phyloP scores from a whole-genome alignment of 2,888 invertebrate genomes.

The Eilema griseolum region DNA sequence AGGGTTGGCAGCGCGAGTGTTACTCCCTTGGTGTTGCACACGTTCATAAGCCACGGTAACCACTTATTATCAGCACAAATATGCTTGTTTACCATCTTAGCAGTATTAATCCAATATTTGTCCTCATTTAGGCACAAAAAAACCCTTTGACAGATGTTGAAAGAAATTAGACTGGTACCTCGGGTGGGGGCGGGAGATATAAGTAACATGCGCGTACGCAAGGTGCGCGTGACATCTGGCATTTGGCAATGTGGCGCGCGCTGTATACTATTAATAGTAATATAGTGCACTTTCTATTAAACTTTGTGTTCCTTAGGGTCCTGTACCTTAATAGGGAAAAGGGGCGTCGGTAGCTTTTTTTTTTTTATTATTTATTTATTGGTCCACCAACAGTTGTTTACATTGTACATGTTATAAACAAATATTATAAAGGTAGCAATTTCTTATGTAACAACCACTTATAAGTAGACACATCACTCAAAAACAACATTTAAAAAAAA shows the following conservation, averaged over 20 bases:
- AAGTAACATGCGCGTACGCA: conserved; percentile 46
- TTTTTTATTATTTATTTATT: too few species aligned
- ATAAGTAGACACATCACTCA: too few species aligned
- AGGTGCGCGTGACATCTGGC: conserved; percentile 56
- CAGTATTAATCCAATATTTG: background rate
- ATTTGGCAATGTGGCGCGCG: conserved; percentile 49
- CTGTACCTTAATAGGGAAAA: background rate
- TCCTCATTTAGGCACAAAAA: conserved; percentile 5
- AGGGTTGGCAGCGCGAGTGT: too few species aligned
- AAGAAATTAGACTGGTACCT: conserved; percentile 38
- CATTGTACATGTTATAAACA: too few species aligned
- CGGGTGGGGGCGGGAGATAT: background rate
- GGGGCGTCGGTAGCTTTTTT: too few species aligned
- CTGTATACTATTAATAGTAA: conserved; percentile 31
- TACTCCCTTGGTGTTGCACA: too few species aligned
- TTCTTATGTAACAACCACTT: too few species aligned
- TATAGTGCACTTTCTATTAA: conserved; percentile 32
- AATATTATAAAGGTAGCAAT: too few species aligned
- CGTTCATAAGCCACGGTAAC: too few species aligned
- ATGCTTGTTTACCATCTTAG: background rate
- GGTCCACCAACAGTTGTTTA: too few species aligned
- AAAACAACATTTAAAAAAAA: too few species aligned
- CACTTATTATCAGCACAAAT: too few species aligned
- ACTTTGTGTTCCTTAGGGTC: conserved; percentile 9
- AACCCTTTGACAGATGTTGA: conserved; percentile 44